phyloP scores from a whole-genome alignment of 1,140 invertebrate genomes.

The Aphaenogaster floridana region DNA sequence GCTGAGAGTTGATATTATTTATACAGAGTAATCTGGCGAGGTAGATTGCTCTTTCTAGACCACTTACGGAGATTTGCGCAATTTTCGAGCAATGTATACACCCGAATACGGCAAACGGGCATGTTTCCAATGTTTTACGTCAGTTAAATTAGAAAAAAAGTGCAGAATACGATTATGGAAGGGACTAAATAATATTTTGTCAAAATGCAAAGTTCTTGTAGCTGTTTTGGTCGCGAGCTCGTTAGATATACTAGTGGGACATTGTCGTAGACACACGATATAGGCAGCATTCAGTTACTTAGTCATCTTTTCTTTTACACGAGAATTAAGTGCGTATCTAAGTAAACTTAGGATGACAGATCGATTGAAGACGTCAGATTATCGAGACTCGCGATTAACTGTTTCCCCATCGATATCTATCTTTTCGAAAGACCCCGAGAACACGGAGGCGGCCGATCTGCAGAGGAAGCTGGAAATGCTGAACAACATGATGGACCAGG shows the following conservation, averaged over 20 bases:
- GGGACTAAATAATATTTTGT: not conserved
- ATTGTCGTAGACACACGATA: slow-evolving; percentile 55
- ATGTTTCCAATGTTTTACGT: not conserved
- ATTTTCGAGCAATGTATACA: slow-evolving; percentile 72
- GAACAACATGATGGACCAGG: slow-evolving; percentile 96
- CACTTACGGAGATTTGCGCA: slow-evolving; percentile 22
- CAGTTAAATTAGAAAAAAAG: not conserved
- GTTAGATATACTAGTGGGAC: slow-evolving; percentile 47
- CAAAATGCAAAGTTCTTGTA: slow-evolving; percentile 5
- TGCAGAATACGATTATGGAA: not conserved
- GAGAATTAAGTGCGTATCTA: slow-evolving; percentile 43
- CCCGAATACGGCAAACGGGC: not conserved
- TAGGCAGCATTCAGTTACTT: slow-evolving; percentile 32
- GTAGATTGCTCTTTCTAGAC: slow-evolving; percentile 37
- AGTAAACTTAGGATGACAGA: slow-evolving; percentile 68
- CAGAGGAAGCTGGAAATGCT: slow-evolving; percentile 96
- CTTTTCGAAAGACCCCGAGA: slow-evolving; percentile 92
- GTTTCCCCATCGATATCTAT: slow-evolving; percentile 78
- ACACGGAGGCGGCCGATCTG: slow-evolving; percentile 95
- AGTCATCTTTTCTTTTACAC: not conserved
- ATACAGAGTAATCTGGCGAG: slow-evolving; percentile 37
- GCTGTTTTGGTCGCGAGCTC: slow-evolving; percentile 20
- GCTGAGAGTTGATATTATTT: slow-evolving; percentile 49
- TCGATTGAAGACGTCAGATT: slow-evolving; percentile 53
- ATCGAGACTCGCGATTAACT: slow-evolving; percentile 73